phyloP scores from a whole-genome alignment of 2,888 invertebrate genomes.

The Callimorpha dominula region DNA sequence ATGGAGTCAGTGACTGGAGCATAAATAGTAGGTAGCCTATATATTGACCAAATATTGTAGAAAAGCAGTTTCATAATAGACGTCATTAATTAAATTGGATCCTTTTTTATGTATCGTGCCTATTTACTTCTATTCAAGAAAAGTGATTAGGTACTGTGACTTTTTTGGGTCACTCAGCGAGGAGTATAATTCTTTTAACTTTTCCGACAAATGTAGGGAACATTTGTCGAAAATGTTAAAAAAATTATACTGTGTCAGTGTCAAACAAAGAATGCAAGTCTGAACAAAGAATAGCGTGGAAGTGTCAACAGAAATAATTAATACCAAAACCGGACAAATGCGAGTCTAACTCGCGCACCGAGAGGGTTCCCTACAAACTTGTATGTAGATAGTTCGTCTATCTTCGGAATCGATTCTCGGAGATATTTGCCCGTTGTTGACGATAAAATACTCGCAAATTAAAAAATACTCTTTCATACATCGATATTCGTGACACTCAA shows the following conservation, averaged over 20 bases:
- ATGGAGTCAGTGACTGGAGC: slow-evolving; percentile 55
- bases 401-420: too few species aligned
- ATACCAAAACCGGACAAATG: not conserved
- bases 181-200: not conserved
- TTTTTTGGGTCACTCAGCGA: not conserved
- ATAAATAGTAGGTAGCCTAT: slow-evolving; percentile 59
- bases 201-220: too few species aligned
- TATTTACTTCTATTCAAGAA: not conserved
- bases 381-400: too few species aligned
- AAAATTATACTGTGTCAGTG: too few species aligned
- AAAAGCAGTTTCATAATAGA: slow-evolving; percentile 29
- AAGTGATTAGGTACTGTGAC: not conserved
- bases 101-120: not conserved
- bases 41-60: slow-evolving; percentile 43
- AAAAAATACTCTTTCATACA: too few species aligned
- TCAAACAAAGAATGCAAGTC: not conserved
- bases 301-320: not conserved
- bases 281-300: not conserved
- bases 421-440: too few species aligned
- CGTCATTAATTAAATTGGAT: slow-evolving; percentile 30
- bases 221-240: too few species aligned
- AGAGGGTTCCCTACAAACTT: too few species aligned
- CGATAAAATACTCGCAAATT: too few species aligned
- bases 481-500: too few species aligned
- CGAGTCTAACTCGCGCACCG: too few species aligned